phyloP scores from a whole-genome alignment of 2,113 vertebrate genomes.

The Apodemus sylvaticus region DNA sequence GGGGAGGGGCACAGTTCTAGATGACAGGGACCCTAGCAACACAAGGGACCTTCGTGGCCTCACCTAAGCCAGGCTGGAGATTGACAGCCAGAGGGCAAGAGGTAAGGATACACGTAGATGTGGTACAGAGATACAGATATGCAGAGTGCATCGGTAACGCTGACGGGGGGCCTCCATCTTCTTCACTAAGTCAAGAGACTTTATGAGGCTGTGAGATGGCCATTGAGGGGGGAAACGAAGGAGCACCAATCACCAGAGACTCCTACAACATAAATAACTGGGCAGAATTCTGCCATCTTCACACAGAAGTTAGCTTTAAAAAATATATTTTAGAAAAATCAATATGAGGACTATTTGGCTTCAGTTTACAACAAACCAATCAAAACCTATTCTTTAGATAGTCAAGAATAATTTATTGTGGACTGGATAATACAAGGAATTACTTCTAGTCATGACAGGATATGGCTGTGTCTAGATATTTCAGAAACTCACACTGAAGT shows the following conservation, averaged over 20 bases:
- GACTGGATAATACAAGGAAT: background rate
- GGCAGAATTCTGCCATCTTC: background rate
- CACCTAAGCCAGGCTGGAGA: background rate
- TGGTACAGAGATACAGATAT: background rate
- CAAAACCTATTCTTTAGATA: background rate
- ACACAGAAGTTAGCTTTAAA: background rate
- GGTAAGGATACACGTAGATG: background rate
- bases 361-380: background rate
- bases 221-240: background rate
- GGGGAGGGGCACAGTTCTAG: no score
- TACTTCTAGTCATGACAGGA: background rate
- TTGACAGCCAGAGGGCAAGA: background rate
- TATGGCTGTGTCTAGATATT: rapidly evolving
- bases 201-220: no score
- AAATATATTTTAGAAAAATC: background rate
- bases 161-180: background rate
- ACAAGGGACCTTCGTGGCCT: background rate
- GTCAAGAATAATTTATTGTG: background rate
- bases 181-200: background rate
- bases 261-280: background rate
- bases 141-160: background rate
- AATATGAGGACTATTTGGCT: background rate
- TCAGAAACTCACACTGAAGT: background rate
- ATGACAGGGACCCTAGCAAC: background rate
- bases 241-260: no score